A percentile compares a stretch with the other conserved stretches of the same genome.
Evolutionary conservation across 2,888 invertebrate species (phyloP).

Genomic region (Polietes domitor): DNA sequence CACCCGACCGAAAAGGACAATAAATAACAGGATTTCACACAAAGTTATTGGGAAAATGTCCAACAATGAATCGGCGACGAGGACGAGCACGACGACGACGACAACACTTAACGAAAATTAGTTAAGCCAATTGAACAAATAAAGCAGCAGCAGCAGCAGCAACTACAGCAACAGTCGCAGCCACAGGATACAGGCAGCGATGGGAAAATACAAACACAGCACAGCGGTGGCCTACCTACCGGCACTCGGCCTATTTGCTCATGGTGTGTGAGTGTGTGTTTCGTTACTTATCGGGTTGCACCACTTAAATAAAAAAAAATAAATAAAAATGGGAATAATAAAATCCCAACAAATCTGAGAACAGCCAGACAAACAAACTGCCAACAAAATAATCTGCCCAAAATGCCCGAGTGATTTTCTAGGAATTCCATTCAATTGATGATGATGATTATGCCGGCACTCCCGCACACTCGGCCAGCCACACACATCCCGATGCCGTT

Average conservation of each 20-base stretch:
- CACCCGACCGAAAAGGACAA: slow-evolving; percentile 43
- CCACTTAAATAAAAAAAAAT: slow-evolving; percentile 28
- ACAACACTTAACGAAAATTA: slow-evolving; percentile 48
- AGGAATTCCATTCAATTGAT: slow-evolving; percentile 60
- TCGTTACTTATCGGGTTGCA: slow-evolving; percentile 43
- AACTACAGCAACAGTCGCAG: too few species aligned
- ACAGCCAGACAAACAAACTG: slow-evolving; percentile 10
- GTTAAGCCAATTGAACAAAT: slow-evolving; percentile 28
- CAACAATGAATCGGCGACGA: slow-evolving; percentile 36
- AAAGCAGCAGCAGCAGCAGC: not conserved
- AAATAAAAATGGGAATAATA: too few species aligned
- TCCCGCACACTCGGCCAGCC: slow-evolving; percentile 23
- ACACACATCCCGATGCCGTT: not conserved
- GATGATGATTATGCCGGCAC: slow-evolving; percentile 54
- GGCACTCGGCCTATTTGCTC: not conserved
- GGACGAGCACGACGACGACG: not conserved
- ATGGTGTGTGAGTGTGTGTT: slow-evolving; percentile 14
- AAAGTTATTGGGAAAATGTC: slow-evolving; percentile 40
- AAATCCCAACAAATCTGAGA: slow-evolving; percentile 23
- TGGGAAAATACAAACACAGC: slow-evolving; percentile 16
- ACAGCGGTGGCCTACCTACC: slow-evolving; percentile 9
- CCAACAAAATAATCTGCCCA: not conserved
- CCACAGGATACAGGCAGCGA: not conserved
- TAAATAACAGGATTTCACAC: slow-evolving; percentile 53
- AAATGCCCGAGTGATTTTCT: not conserved